Evolutionary conservation across 2,888 invertebrate species (phyloP), one percentile per base, ranked within the genome.

Genomic region (Macaria notata): DNA sequence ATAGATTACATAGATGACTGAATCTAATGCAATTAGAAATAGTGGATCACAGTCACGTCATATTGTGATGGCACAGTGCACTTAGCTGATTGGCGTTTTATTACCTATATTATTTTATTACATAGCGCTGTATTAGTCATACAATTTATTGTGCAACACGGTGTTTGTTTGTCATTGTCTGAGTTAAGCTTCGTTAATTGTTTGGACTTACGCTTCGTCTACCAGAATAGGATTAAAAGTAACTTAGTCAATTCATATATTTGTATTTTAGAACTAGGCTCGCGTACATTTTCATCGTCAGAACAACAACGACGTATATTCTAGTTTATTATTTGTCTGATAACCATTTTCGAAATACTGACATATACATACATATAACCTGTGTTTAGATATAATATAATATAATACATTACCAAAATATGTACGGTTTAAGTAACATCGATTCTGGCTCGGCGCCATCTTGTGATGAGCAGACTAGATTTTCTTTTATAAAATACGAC

Each of bases 61-160:
- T 73, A 71, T 78, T 81, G 83, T 84, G 83, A 83, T 78, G 72
- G 83, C 86, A 87, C 85, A 72, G 83, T 85, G 88, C 88, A 88
- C 88, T 84, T 86, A 86, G 81, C 66, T 75, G 60, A 73, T 72
- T 62, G 69, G 62, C 65, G 65, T 64, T 31, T 46, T 62, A 62
- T 49, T 55, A n/a, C n/a, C n/a, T n/a, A n/a, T n/a, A 49, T 65
- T 50, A 49, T 51, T 44, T 63, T 56, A 53, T 6, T 49, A 36
- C 47, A 42, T 46, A 39, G 39, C 39, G 29, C 46, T 56, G 39
- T 19, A 50, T 1, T 56, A 53, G 42, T 46, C 39, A 41, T 50
- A 39, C 8, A 31, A 41, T 49, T 41, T 47, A n/a, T 50, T 41
- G 42, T 47, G 49, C 19, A n/a, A 50, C 9, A 48, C 50, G 46